A percentile compares a stretch with the other conserved stretches of the same genome.
phyloP scores from a whole-genome alignment of 2,113 vertebrate species.

The Noctilio leporinus region DNA sequence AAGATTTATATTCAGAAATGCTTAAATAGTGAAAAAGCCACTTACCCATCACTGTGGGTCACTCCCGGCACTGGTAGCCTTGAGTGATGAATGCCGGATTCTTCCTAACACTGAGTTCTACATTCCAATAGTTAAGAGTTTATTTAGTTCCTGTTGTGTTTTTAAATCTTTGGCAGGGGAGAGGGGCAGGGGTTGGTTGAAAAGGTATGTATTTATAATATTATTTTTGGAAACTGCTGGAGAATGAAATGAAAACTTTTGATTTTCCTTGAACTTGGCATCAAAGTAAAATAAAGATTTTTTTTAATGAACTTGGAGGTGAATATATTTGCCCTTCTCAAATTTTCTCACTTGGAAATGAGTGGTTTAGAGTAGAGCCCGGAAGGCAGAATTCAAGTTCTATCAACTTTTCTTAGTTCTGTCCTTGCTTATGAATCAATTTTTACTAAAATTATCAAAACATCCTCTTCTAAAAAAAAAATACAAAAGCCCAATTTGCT shows the following conservation, averaged over 20 bases:
- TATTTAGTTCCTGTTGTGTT: slow-evolving; percentile 50
- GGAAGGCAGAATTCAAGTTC: background rate
- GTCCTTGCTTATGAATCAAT: background rate
- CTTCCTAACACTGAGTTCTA: slow-evolving; percentile 10
- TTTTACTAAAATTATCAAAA: background rate
- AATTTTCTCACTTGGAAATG: slow-evolving; percentile 40
- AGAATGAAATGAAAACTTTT: slow-evolving; percentile 68
- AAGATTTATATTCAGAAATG: background rate
- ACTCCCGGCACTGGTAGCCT: background rate
- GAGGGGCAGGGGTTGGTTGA: slow-evolving; percentile 29
- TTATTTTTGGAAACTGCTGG: slow-evolving; percentile 65
- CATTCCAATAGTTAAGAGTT: too few relatives aligned
- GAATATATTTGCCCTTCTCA: slow-evolving; percentile 35
- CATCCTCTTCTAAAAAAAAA: background rate
- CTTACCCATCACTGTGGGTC: background rate
- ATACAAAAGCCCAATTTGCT: too few relatives aligned
- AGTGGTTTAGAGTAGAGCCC: background rate
- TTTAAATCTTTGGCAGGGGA: slow-evolving; percentile 48
- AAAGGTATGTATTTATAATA: slow-evolving; percentile 63
- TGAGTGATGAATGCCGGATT: background rate
- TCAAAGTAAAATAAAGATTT: slow-evolving; percentile 61
- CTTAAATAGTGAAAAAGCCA: background rate
- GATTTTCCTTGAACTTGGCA: slow-evolving; percentile 67
- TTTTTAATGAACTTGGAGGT: slow-evolving; percentile 65
- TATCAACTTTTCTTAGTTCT: background rate